Evolutionary conservation across 2,888 invertebrate species (phyloP), one percentile per base, ranked within the genome.

Genomic region (Chloromyia formosa): DNA sequence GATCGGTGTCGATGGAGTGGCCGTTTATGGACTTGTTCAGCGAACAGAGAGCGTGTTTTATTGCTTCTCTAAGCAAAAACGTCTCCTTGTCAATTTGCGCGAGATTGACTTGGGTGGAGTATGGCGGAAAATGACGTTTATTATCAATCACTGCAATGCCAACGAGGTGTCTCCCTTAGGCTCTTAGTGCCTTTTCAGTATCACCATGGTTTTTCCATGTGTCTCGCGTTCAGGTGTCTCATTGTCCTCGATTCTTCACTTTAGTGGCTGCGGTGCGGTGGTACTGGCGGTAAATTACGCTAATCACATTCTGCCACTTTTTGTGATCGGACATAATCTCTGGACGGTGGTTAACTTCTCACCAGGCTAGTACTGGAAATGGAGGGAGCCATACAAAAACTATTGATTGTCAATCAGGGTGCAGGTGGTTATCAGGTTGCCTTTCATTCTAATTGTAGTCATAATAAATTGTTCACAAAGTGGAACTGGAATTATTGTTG

Each of bases 91-190:
- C 75, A 68, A 74, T 75, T 75, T 75, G 27, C 7, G 68, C 62
- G 54, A 23, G 54, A 23, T 54, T 20, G 61, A 75, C 66, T 69
- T 75, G 75, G 75, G 75, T 75, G 75, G 75, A 75, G 73, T 56
- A 61, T 53, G 10, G 68, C 54, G 49, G 66, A 66, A 66, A 66
- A 66, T 66, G 66, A 66, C 66, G 45, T 66, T 66, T 69, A 54
- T 69, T 69, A 49, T 23, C 23, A 53, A 53, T 69, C 20, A 60
- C 22, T 27, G 60, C 14, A 60, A 14, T 27, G 60, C 27, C 16
- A 49, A 49, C 4, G 2, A 2, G 49, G 49, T 12, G 49, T 49
- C 10, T 49, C 49, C 49, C 49, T 49, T 12, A n/a, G 14, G 16
- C 27, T n/a, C 18, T 18, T 23, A 60, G 12, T 22, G 40, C 40